These are phyloP conservation scores for Bilobella aurantiaca DNA, from an alignment of 1,140 invertebrate species.

Conservation along the genomic window DNA sequence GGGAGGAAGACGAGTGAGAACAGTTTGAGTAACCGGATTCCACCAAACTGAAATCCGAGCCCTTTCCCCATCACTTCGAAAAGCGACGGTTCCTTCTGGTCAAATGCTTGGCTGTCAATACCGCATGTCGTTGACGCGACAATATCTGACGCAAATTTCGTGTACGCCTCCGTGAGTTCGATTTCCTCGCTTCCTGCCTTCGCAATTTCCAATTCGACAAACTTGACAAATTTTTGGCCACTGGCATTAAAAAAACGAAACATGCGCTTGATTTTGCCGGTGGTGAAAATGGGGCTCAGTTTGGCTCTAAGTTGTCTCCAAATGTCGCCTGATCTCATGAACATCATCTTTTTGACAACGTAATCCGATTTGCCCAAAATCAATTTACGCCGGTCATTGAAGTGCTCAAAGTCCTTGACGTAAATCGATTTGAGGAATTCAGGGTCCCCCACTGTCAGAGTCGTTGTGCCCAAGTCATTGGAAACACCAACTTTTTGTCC, in stretches of 20 bases:
- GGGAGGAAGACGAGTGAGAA: neutral
- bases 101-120: conserved; percentile 37
- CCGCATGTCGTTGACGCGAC: conserved; percentile 46
- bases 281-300: conserved; percentile 18
- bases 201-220: neutral
- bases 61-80: conserved; percentile 21
- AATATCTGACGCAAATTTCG: conserved; percentile 43
- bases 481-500: neutral
- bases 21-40: conserved; percentile 4
- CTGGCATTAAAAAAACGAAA: conserved; percentile 7
- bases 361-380: neutral
- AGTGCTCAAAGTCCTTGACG: conserved; percentile 22
- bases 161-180: conserved; percentile 30
- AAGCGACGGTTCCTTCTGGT: conserved; percentile 19
- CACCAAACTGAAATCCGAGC: neutral
- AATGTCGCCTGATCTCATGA: neutral
- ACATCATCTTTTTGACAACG: neutral
- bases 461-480: neutral
- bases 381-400: conserved; percentile 1
- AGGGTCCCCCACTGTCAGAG: neutral
- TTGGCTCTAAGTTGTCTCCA: conserved; percentile 17
- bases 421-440: conserved; percentile 1
- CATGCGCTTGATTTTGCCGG: conserved; percentile 22
- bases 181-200: neutral
- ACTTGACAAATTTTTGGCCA: conserved; percentile 5